phyloP scores from a whole-genome alignment of 2,888 invertebrate genomes.

The Eugnorisma glareosa region DNA sequence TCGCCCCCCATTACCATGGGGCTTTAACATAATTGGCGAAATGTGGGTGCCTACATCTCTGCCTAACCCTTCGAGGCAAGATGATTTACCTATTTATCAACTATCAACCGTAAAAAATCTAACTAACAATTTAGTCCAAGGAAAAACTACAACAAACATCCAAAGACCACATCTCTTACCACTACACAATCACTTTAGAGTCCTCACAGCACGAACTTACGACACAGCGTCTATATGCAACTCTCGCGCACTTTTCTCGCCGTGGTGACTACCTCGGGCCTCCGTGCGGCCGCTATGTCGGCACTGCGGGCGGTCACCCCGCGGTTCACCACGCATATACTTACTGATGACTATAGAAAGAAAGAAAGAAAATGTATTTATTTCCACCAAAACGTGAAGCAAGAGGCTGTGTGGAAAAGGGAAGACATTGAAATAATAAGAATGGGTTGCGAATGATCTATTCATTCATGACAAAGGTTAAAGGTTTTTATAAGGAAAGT shows the following conservation, averaged over 20 bases:
- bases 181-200: slow-evolving; percentile 20
- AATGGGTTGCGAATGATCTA: no score
- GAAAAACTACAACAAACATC: neutral
- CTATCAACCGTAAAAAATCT: slow-evolving; percentile 26
- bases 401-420: neutral
- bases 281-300: slow-evolving; percentile 91
- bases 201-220: slow-evolving; percentile 15
- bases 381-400: neutral
- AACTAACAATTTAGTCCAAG: slow-evolving; percentile 19
- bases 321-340: slow-evolving; percentile 92
- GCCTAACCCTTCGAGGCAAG: neutral
- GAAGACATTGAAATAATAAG: neutral
- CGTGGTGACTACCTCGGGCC: slow-evolving; percentile 95
- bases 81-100: no score
- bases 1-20: neutral
- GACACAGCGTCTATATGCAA: slow-evolving; percentile 92
- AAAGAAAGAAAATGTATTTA: neutral
- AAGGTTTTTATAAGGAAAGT: neutral
- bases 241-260: slow-evolving; percentile 96
- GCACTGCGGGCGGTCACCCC: slow-evolving; percentile 91
- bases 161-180: slow-evolving; percentile 26
- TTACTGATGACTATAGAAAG: slow-evolving; percentile 92
- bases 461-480: neutral
- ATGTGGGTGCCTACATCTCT: neutral
- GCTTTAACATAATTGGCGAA: neutral